These are phyloP conservation scores for Mellivora capensis DNA, from an alignment of 2,113 vertebrate genomes.

Conservation along the genomic window DNA sequence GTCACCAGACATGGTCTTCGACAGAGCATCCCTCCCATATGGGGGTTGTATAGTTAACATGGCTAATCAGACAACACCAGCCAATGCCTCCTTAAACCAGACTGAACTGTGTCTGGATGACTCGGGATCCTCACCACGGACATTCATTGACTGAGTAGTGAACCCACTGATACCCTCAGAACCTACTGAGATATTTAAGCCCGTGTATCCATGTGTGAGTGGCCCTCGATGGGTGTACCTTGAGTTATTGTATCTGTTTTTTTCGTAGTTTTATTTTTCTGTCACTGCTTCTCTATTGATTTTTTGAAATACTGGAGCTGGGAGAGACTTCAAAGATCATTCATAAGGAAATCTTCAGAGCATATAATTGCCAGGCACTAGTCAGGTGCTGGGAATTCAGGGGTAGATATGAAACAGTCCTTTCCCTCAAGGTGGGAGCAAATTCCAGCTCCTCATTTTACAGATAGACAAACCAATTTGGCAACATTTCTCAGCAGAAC, in stretches of 20 bases:
- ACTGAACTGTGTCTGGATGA: background rate
- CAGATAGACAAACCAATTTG: background rate
- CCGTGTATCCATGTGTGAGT: background rate
- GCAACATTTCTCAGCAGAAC: constrained; percentile 10
- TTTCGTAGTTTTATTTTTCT: background rate
- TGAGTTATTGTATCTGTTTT: background rate
- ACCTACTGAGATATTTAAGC: background rate
- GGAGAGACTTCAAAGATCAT: background rate
- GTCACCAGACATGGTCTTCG: background rate
- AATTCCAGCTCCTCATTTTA: constrained; percentile 13
- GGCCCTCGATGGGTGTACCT: background rate
- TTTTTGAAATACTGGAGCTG: background rate
- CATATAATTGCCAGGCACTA: background rate
- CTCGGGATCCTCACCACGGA: background rate
- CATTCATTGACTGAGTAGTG: background rate
- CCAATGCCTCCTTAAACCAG: background rate
- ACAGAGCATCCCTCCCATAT: background rate
- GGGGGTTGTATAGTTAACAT: background rate
- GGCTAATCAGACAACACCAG: background rate
- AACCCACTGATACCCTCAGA: background rate
- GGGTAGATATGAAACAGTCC: background rate
- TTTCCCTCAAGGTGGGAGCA: constrained; percentile 30
- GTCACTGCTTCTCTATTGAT: background rate
- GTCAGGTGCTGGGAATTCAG: background rate
- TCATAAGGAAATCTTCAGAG: background rate